A percentile compares a stretch with the other conserved stretches of the same genome.
Evolutionary conservation across 2,797 vertebrate genomes (phyloP).

Genomic region (Intellagama lesueurii): DNA sequence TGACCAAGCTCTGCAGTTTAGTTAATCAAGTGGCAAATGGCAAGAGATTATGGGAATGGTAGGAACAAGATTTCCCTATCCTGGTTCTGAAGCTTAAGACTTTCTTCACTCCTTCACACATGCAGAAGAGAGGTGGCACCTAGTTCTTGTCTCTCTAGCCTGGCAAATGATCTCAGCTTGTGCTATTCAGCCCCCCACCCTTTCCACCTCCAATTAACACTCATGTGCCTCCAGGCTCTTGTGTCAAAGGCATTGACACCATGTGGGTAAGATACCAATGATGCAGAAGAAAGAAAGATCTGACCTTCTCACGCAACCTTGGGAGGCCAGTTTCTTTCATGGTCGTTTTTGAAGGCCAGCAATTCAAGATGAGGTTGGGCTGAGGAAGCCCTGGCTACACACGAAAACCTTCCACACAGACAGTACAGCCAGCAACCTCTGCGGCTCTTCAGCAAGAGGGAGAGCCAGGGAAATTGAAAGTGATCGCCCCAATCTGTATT

Average conservation of each 20-base stretch:
- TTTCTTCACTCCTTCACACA: neutral
- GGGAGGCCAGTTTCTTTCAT: neutral
- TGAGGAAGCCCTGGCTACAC: neutral
- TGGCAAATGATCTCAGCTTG: neutral
- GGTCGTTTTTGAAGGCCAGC: neutral
- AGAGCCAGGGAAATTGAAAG: constrained; percentile 61
- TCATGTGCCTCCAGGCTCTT: neutral
- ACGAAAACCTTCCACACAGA: neutral
- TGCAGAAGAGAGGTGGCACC: neutral
- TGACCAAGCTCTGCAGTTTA: neutral
- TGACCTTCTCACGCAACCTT: neutral
- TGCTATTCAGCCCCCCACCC: neutral
- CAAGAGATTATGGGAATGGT: neutral
- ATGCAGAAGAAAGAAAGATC: neutral
- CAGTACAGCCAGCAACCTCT: neutral
- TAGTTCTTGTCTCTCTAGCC: neutral
- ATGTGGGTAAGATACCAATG: neutral
- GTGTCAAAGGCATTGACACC: neutral
- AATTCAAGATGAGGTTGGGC: neutral
- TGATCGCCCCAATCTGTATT: constrained; percentile 69
- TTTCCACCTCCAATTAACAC: too few relatives aligned
- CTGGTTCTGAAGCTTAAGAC: neutral
- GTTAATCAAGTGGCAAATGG: neutral
- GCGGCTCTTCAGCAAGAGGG: constrained; percentile 56
- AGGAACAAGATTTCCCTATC: neutral